Evolutionary conservation across 2,888 invertebrate species (phyloP), one percentile per base, ranked within the genome.

Genomic region (Platynereis dumerilii): DNA sequence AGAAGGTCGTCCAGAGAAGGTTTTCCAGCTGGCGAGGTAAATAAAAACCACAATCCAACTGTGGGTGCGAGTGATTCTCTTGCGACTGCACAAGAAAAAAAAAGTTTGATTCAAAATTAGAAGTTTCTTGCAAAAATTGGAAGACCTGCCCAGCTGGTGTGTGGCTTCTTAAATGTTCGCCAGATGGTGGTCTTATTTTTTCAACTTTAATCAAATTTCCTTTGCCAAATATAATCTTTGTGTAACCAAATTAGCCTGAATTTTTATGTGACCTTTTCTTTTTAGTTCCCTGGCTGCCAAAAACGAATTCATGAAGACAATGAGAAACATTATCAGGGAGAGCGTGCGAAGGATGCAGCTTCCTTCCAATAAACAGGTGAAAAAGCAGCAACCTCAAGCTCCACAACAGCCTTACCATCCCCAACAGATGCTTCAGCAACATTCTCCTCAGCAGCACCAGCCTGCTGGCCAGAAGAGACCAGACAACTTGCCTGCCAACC

Each of bases 291-390:
- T 92, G 66, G 96, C 96, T 85, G 96, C 96, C 86, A 91, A 96
- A 75, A 95, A 96, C 86, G 96, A 96, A 74, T 97, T 97, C 88
- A 88, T 97, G 80, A 94, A 95, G 86, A 96, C 96, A 66, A 96
- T 97, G 78, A 89, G 97, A 64, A 96, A 96, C 86, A 96, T 96
- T 74, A 97, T 97, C 78, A 90, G 96, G 71, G 96, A 97, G 86
- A 95, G 95, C 68, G 96, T 97, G 54, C 90, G 96, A 77, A 96
- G 95, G 85, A 96, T 97, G 96, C 92, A 93, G 79, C 91, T 96
- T 85, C 96, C 96, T 7, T 44, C 44, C 45, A 27, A 60, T 20
- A 67, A 68, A 28, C 64, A 64, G 22, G 39, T 58, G 20, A 56
- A 27, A 42, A 22, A 26, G 10, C 42, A 54, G 28, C 62, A 48